Evolutionary conservation across 2,888 invertebrate species (phyloP), one percentile per base, ranked within the genome.

Genomic region (Buathra laborator): DNA sequence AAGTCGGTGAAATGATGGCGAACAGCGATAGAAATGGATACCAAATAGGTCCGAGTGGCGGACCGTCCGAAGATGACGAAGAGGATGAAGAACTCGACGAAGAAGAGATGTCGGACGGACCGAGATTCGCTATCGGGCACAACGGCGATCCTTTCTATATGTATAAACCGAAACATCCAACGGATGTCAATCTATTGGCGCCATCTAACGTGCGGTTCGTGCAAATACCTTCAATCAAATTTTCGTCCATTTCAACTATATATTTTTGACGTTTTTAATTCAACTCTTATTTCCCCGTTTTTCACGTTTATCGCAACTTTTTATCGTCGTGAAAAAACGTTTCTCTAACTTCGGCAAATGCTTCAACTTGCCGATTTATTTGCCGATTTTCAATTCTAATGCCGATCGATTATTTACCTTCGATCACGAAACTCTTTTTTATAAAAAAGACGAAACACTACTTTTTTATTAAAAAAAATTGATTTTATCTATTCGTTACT

Each of bases 141-240:
- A 92, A 94, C 67, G 91, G 93, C 78, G 97, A 97, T 91, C 97
- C 97, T 19, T 95, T 97, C 86, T 96, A 95, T 90, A 95, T 95
- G 2, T 97, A 95, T 89, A 97, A 97, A 91, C 97, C 97, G 0
- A 95, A 96, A 82, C 96, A 95, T 86, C 97, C 97, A 0, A 95
- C 96, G 48, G 97, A 97, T 79, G 95, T 97, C 0, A 97, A 97
- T 93, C 94, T 97, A 56, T 90, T 97, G 87, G 97, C 97, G 3
- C 95, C 96, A 56, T 89, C 91, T 0, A 93, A 93, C 75, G 89
- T 94, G 32, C 92, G 93, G 94, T 93, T 48, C 70, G 78, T 64
- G 9, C n/a, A n/a, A 76, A 83, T 83, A 75, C 81, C 3, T 10
- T 68, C 68, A 0, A 16, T 16, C 1, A 12, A 46, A 64, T 48